Percentiles rank a stretch among this genome's conserved stretches.
Evolutionary conservation across 1,140 invertebrate genomes (phyloP).

Genomic region (Drosophila melanica): DNA sequence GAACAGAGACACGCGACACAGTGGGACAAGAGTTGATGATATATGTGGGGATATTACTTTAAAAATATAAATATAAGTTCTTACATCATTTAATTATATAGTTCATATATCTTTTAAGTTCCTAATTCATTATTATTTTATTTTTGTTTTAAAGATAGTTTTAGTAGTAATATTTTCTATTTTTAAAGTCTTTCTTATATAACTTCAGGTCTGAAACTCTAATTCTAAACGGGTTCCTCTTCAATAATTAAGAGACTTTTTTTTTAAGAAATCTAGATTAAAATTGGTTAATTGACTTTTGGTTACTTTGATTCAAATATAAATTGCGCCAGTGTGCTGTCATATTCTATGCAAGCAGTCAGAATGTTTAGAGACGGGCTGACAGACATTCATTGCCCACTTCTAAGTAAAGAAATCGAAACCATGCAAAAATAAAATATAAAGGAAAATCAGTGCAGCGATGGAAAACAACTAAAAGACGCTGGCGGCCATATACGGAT

Average conservation of each 20-base stretch:
- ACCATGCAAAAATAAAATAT: constrained; percentile 73
- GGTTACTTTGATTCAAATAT: not conserved
- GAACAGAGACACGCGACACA: constrained; percentile 23
- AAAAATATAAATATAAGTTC: no score
- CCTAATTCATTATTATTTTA: no score
- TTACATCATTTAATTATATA: no score
- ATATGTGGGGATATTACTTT: not conserved
- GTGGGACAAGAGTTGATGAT: constrained; percentile 32
- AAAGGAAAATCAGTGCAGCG: constrained; percentile 63
- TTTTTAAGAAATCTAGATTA: no score
- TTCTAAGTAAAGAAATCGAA: constrained; percentile 82
- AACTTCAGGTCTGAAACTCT: no score
- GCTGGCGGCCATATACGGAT: constrained; percentile 43
- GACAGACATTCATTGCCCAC: constrained; percentile 69
- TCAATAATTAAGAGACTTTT: no score
- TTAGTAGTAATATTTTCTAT: no score
- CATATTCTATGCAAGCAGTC: constrained; percentile 62
- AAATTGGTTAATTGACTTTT: no score
- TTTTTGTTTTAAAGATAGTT: no score
- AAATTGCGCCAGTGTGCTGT: constrained; percentile 51
- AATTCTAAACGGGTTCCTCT: no score
- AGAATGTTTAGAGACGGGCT: constrained; percentile 29
- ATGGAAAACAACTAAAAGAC: constrained; percentile 47
- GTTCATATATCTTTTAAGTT: no score
- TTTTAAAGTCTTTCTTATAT: no score